Conservation (phyloP, 2,888 invertebrate genomes). For the Leucoptera coffeella region DNA sequence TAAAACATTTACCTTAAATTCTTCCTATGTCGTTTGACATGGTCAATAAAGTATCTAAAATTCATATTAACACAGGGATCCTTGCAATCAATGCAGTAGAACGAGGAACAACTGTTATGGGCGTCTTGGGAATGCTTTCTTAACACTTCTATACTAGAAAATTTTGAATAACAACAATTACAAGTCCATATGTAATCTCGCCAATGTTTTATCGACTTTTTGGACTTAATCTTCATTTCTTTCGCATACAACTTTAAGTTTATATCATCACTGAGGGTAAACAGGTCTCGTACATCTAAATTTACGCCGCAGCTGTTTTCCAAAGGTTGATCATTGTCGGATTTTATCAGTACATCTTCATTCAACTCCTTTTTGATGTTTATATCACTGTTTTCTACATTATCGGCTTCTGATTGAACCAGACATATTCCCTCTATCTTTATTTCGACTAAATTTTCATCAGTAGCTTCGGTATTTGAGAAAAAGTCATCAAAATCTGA, state of each 20-base stretch:
- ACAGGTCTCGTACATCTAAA: conserved; percentile 25
- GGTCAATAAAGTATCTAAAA: conserved; percentile 58
- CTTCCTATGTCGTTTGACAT: conserved; percentile 57
- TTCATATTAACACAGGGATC: conserved; percentile 15
- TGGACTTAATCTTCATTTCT: conserved; percentile 18
- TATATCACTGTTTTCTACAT: no score
- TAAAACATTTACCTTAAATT: conserved; percentile 51
- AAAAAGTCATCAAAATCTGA: no score
- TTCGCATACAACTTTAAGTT: conserved; percentile 25
- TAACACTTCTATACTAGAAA: conserved; percentile 28
- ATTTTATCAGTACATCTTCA: conserved; percentile 15
- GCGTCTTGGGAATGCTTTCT: conserved; percentile 55
- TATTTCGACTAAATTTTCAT: conserved; percentile 7
- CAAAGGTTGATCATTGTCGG: no score
- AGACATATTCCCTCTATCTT: not conserved
- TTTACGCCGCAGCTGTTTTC: conserved; percentile 9
- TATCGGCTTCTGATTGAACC: no score
- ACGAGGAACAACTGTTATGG: conserved; percentile 58
- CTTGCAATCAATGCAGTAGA: conserved; percentile 62
- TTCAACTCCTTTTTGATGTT: conserved; percentile 26
- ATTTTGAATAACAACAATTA: conserved; percentile 29
- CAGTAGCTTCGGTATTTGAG: conserved; percentile 10
- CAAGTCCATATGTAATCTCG: conserved; percentile 38
- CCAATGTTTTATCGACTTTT: conserved; percentile 18
- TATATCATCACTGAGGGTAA: conserved; percentile 26